These are phyloP conservation scores for Phymatocera aterrima DNA, from an alignment of 2,888 invertebrate genomes.

Conservation along the genomic window DNA sequence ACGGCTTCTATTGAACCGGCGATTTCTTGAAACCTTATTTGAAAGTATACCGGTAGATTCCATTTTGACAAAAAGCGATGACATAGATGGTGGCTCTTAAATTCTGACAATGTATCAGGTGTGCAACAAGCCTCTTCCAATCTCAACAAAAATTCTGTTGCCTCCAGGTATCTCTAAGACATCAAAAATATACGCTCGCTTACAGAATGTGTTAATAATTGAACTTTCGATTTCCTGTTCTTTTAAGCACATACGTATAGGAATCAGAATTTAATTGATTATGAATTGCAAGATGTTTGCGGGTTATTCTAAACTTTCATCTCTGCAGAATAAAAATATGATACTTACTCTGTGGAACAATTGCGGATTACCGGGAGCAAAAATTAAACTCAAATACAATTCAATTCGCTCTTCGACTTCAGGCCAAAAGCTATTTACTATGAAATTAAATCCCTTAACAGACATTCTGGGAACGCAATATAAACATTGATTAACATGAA, in stretches of 20 bases:
- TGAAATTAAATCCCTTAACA: constrained; percentile 83
- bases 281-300: neutral
- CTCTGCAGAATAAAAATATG: neutral
- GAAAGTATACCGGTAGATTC: constrained; percentile 98
- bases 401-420: constrained; percentile 89
- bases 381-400: constrained; percentile 88
- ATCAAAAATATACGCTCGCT: neutral
- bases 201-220: neutral
- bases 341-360: constrained; percentile 82
- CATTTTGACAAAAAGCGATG: constrained; percentile 89
- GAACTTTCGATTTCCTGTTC: neutral
- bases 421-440: constrained; percentile 92
- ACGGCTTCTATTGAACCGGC: constrained; percentile 78
- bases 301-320: neutral
- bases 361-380: constrained; percentile 95
- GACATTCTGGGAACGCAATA: constrained; percentile 62
- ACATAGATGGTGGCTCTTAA: constrained; percentile 84
- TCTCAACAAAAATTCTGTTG: constrained; percentile 84
- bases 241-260: neutral
- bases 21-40: constrained; percentile 96
- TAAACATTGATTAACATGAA: constrained; percentile 63
- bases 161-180: constrained; percentile 84
- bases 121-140: constrained; percentile 82
- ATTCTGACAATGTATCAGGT: constrained; percentile 78
- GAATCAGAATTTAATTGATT: too few species aligned